These are phyloP conservation scores for Carassius carassius DNA, from an alignment of 2,113 vertebrate species.

Conservation along the genomic window DNA sequence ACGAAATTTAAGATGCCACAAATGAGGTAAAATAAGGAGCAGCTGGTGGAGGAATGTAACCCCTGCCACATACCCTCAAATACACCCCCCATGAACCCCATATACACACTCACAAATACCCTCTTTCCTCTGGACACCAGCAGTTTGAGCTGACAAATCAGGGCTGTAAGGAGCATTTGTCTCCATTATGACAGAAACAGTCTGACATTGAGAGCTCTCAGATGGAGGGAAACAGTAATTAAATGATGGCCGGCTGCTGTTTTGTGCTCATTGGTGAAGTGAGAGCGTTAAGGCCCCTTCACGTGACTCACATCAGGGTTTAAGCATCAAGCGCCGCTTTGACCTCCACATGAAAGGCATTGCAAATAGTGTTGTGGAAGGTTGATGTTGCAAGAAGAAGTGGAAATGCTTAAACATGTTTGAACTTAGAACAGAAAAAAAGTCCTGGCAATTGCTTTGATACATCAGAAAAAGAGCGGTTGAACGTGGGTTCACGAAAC, in stretches of 20 bases:
- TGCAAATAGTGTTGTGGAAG: background rate
- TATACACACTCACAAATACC: conserved; percentile 2
- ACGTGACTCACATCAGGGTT: background rate
- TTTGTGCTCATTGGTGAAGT: background rate
- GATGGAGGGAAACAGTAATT: background rate
- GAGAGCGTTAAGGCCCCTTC: background rate
- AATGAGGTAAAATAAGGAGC: conserved; percentile 67
- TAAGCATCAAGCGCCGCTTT: background rate
- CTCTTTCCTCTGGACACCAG: background rate
- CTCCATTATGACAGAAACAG: background rate
- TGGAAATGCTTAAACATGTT: background rate
- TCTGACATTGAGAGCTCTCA: conserved; percentile 15
- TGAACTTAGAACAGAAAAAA: background rate
- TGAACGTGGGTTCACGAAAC: background rate
- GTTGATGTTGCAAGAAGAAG: conserved; percentile 2
- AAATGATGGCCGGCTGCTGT: background rate
- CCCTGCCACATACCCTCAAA: background rate
- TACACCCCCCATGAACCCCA: conserved; percentile 9
- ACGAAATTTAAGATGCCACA: conserved; percentile 41
- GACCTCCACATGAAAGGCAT: background rate
- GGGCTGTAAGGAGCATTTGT: conserved; percentile 16
- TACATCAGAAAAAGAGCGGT: background rate
- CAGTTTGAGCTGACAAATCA: conserved; percentile 24
- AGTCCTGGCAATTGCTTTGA: background rate
- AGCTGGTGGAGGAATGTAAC: conserved; percentile 69